Evolutionary conservation across 2,888 invertebrate species (phyloP).

Genomic region (Amblyjoppa proteus): DNA sequence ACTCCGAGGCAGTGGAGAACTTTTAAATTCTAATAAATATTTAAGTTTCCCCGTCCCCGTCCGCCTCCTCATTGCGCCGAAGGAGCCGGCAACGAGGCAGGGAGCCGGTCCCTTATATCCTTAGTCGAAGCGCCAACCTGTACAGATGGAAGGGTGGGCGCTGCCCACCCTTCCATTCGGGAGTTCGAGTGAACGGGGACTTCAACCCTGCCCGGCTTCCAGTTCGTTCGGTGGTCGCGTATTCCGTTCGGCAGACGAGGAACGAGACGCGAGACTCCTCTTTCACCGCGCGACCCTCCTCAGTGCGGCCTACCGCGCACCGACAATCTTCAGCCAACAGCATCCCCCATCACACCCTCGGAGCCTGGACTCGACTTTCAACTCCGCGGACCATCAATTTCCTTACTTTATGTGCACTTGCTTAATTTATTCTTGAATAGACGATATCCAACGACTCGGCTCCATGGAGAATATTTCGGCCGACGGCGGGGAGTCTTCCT

Average conservation of each 20-base stretch:
- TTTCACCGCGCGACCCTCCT: conserved; percentile 27
- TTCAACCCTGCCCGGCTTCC: conserved; percentile 39
- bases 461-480: no score
- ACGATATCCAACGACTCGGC: no score
- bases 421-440: no score
- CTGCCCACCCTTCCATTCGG: conserved; percentile 42
- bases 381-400: conserved; percentile 44
- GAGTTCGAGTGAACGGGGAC: conserved; percentile 30
- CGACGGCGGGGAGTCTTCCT: no score
- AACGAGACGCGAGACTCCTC: conserved; percentile 17
- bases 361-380: conserved; percentile 24
- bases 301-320: conserved; percentile 47
- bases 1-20: conserved; percentile 76
- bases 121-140: not conserved
- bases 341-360: conserved; percentile 26
- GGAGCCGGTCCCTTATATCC: conserved; percentile 26
- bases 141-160: not conserved
- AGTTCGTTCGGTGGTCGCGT: conserved; percentile 50
- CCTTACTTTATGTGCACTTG: not conserved
- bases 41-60: conserved; percentile 75
- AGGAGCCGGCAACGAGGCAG: not conserved
- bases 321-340: conserved; percentile 51
- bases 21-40: conserved; percentile 83
- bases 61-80: conserved; percentile 3
- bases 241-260: conserved; percentile 23